Percentiles rank a stretch among this genome's conserved stretches.
Evolutionary conservation across 2,113 vertebrate genomes (phyloP).

Genomic region (Nansenia antarctica): DNA sequence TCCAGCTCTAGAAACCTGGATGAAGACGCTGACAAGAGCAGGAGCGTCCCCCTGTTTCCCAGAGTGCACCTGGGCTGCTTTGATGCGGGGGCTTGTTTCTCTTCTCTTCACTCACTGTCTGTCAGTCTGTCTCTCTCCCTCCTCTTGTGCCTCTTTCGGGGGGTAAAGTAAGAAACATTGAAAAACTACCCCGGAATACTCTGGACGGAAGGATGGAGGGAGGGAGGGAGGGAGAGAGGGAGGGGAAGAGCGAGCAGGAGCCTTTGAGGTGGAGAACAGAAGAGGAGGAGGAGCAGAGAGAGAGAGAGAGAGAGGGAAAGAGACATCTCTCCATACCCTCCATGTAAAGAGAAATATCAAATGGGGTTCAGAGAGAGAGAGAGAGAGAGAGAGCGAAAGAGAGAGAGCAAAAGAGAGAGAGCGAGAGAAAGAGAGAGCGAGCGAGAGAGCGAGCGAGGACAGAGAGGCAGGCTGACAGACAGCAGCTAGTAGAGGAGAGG

Average conservation of each 20-base stretch:
- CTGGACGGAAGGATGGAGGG: not conserved
- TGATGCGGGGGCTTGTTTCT: constrained; percentile 41
- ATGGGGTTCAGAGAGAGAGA: not conserved
- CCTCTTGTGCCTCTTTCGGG: not conserved
- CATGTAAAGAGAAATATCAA: not conserved
- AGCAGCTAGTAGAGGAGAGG: too few species aligned
- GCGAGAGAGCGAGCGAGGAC: too few species aligned
- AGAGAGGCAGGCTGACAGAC: too few species aligned
- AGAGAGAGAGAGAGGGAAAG: not conserved
- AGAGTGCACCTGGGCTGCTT: constrained; percentile 45
- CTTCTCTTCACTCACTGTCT: constrained; percentile 1
- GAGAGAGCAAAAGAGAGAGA: not conserved
- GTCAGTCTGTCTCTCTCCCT: not conserved
- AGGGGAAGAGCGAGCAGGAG: not conserved
- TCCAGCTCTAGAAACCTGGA: constrained; percentile 46
- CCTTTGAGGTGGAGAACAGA: constrained; percentile 20
- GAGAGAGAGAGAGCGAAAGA: not conserved
- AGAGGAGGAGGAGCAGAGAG: not conserved
- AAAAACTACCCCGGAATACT: not conserved
- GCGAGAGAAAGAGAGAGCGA: not conserved
- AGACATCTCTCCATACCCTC: not conserved
- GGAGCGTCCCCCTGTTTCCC: constrained; percentile 41
- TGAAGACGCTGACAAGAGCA: constrained; percentile 31
- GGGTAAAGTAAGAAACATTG: too few species aligned
- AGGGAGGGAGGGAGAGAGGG: not conserved